Evolutionary conservation across 2,113 vertebrate genomes (phyloP).

Genomic region (Mormyrus lacerda): DNA sequence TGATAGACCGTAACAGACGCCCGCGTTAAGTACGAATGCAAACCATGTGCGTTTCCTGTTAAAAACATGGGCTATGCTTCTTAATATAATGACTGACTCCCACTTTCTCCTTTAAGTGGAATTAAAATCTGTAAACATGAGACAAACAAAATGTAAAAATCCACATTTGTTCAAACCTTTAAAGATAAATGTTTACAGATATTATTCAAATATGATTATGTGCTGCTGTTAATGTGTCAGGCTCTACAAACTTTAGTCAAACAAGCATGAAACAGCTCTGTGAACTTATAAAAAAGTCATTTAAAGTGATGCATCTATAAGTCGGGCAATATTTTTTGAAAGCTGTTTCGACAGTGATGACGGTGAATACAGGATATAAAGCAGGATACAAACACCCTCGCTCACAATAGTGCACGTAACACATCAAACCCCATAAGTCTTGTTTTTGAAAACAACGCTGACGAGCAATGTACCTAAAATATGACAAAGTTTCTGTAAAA

Average conservation of each 20-base stretch:
- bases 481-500: not conserved
- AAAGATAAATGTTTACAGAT: not conserved
- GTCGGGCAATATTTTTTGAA: not conserved
- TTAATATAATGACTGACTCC: not conserved
- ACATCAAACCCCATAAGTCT: not conserved
- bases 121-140: not conserved
- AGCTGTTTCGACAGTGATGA: not conserved
- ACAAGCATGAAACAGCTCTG: not conserved
- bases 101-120: not conserved
- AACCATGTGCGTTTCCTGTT: not conserved
- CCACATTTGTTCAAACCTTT: not conserved
- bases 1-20: not conserved
- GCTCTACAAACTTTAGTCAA: not conserved
- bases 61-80: not conserved
- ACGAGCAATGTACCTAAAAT: not conserved
- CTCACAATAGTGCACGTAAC: not conserved
- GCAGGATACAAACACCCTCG: not conserved
- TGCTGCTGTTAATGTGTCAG: not conserved
- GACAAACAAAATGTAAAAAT: not conserved
- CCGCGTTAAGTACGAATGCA: not conserved
- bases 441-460: not conserved
- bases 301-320: not conserved
- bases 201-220: not conserved
- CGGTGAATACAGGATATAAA: not conserved
- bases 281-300: not conserved